Base-by-base conservation (phyloP, 2,888 invertebrate species). In the Scaeva pyrastri region DNA sequence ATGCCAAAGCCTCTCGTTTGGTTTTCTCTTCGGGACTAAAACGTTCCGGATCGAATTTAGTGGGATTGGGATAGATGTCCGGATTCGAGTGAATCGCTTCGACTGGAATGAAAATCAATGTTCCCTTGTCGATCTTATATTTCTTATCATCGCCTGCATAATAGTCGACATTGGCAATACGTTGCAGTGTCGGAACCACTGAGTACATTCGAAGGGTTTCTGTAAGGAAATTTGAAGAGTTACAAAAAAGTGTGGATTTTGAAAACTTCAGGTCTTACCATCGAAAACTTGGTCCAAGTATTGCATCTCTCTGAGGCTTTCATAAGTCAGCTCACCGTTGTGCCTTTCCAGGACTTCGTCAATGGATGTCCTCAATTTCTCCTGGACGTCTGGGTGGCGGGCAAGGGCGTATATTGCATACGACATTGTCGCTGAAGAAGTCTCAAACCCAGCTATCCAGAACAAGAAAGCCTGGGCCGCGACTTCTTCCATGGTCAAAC, bases 131-230 rank as follows among this genome's bases (percentile, higher is more conserved):
- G 70, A 94, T 93, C 0, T 93, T 89, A 62, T 93, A 90, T 21
- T 93, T 91, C 0, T 91, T 92, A 76, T 93, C 92, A 0, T 93
- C 93, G 36, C 94, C 88, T 1, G 31, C 11, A 11, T 36, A 12
- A 8, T 56, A 56, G 41, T 90, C 91, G 88, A 5, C 94, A 94
- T 56, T 92, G 31, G 94, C 93, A 66, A 91, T 90, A n/a, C 94
- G 92, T 79, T 93, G 93, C n/a, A 94, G 88, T 0, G 92, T 90
- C 0, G 94, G 92, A 88, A 93, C 92, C 0, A 94, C 93, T 14
- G 94, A 94, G 89, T 94, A 93, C 89, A 93, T 92, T n/a, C 94
- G 93, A 90, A 94, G 92, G 1, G 94, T 94, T 91, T 94, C 94
- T 94, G 23, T 14, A 56, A 8, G 2, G 10, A 2, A 2, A 11